phyloP scores from a whole-genome alignment of 1,140 invertebrate genomes.

The Nasonia vitripennis region DNA sequence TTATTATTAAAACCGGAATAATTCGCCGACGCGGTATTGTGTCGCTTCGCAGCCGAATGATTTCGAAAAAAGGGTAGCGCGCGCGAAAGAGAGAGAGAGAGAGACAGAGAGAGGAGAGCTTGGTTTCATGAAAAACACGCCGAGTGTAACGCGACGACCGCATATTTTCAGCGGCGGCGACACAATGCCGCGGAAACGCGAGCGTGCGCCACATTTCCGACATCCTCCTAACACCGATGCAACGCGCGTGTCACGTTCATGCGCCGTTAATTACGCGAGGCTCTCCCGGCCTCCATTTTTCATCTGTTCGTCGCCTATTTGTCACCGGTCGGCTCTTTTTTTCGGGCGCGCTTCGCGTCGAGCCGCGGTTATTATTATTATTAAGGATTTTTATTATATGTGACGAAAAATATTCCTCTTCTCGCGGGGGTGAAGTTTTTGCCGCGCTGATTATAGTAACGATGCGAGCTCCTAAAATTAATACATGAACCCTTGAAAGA shows the following conservation, averaged over 20 bases:
- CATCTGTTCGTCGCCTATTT: background rate
- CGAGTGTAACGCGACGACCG: slow-evolving; percentile 41
- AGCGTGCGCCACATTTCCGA: slow-evolving; percentile 66
- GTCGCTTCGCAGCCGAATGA: slow-evolving; percentile 61
- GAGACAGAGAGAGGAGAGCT: background rate
- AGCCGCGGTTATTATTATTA: too few species aligned
- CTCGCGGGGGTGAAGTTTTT: too few species aligned
- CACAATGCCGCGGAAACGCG: slow-evolving; percentile 70
- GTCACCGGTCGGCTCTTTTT: background rate
- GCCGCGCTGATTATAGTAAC: too few species aligned
- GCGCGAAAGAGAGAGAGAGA: too few species aligned
- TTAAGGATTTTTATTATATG: too few species aligned
- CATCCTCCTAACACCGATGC: slow-evolving; percentile 52
- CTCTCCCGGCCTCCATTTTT: background rate
- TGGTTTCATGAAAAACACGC: slow-evolving; percentile 16
- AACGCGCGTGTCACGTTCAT: background rate
- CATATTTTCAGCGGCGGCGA: slow-evolving; percentile 60
- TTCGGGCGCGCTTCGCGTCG: background rate
- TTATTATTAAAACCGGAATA: slow-evolving; percentile 49
- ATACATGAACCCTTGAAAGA: too few species aligned
- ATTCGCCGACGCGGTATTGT: slow-evolving; percentile 55
- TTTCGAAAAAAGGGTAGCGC: slow-evolving; percentile 60
- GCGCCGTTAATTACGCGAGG: slow-evolving; percentile 24
- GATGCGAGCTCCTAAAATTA: too few species aligned
- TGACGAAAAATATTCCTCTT: too few species aligned